Percentiles rank a stretch among this genome's conserved stretches.
Evolutionary conservation across 2,888 invertebrate species (phyloP).

Genomic region (Trichopria drosophilae): DNA sequence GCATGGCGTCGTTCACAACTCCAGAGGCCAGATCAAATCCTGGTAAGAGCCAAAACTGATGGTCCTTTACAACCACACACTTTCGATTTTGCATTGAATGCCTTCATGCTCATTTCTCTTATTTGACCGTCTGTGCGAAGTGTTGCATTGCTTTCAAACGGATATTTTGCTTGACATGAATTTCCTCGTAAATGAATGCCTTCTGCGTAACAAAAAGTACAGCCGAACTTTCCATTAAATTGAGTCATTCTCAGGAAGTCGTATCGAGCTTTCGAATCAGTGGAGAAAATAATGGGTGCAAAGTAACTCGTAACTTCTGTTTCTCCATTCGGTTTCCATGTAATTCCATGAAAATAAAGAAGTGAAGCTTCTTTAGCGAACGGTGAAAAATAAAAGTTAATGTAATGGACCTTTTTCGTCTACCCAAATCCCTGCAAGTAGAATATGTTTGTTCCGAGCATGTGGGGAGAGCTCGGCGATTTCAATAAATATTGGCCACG

Average conservation of each 20-base stretch:
- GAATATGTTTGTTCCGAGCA: slow-evolving; percentile 20
- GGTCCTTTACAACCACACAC: not conserved
- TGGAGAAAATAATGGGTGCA: slow-evolving; percentile 9
- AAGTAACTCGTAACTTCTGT: slow-evolving; percentile 17
- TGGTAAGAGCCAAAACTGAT: slow-evolving; percentile 5
- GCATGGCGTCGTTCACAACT: slow-evolving; percentile 20
- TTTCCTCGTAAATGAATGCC: not conserved
- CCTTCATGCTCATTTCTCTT: no score
- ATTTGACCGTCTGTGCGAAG: no score
- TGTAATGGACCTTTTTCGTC: slow-evolving; percentile 10
- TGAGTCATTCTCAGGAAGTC: slow-evolving; percentile 25
- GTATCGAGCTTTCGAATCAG: slow-evolving; percentile 18
- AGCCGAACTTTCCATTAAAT: slow-evolving; percentile 23
- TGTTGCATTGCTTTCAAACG: slow-evolving; percentile 1
- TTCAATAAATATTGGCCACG: slow-evolving; percentile 25
- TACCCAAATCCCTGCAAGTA: slow-evolving; percentile 30
- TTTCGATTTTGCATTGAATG: no score
- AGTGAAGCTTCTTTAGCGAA: slow-evolving; percentile 8
- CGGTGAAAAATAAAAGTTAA: slow-evolving; percentile 12
- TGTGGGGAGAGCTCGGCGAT: slow-evolving; percentile 29
- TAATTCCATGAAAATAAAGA: slow-evolving; percentile 20
- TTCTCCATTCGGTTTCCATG: slow-evolving; percentile 10
- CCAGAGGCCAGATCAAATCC: slow-evolving; percentile 7
- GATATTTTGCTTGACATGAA: not conserved
- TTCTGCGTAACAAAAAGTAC: slow-evolving; percentile 6